Percentiles rank a stretch among this genome's conserved stretches.
Conservation (phyloP, 2,113 vertebrate genomes). For the Pyrgilauda ruficollis region DNA sequence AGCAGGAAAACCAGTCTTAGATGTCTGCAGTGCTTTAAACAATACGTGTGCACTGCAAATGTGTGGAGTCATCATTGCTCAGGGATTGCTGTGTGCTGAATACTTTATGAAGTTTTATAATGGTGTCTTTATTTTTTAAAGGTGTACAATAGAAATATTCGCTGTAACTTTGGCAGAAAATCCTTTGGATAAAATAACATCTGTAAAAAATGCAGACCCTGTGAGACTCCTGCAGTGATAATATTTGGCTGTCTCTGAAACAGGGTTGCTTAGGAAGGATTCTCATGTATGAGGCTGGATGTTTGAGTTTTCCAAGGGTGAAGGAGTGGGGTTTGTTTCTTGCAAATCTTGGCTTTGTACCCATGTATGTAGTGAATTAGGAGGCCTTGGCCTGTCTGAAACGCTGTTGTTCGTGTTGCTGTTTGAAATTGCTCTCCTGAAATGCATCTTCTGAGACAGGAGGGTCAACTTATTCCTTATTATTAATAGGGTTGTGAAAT, state of each 20-base stretch:
- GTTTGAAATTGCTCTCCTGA: not conserved
- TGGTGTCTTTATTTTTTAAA: not conserved
- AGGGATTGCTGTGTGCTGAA: conserved; percentile 11
- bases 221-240: not conserved
- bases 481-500: not conserved
- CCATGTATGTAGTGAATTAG: not conserved
- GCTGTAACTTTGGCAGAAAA: not conserved
- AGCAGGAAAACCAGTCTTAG: not conserved
- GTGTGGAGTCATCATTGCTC: not conserved
- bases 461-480: not conserved
- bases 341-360: not conserved
- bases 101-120: conserved; percentile 16
- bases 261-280: not conserved
- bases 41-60: not conserved
- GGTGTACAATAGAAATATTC: not conserved
- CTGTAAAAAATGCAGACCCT: not conserved
- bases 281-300: not conserved
- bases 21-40: conserved; percentile 40
- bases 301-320: not conserved
- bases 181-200: not conserved
- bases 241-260: not conserved
- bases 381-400: not conserved
- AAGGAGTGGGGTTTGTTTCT: not conserved
- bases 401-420: not conserved
- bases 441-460: not conserved